Conservation (phyloP, 1,140 invertebrate genomes). For the Eubasilissa regina region DNA sequence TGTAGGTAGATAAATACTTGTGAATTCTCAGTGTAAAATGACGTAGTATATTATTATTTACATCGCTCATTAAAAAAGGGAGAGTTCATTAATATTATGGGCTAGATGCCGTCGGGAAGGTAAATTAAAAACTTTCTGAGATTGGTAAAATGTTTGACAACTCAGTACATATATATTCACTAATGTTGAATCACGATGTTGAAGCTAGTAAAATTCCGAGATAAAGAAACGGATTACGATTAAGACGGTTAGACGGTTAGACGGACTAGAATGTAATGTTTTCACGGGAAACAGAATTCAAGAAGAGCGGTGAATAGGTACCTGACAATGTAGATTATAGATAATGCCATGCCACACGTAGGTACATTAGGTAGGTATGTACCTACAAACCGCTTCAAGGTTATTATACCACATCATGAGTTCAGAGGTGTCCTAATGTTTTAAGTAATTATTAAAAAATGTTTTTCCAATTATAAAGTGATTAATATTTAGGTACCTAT, state of each 20-base stretch:
- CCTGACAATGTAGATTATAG: not conserved
- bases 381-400: too few species aligned
- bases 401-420: too few species aligned
- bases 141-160: not conserved
- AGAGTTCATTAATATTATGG: not conserved
- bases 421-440: too few species aligned
- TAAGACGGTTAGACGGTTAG: not conserved
- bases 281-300: conserved; percentile 34
- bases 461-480: too few species aligned
- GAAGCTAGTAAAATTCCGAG: not conserved
- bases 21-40: too few species aligned
- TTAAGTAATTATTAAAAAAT: too few species aligned
- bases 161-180: too few species aligned
- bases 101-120: not conserved
- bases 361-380: too few species aligned
- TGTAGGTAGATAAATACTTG: too few species aligned
- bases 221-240: conserved; percentile 23
- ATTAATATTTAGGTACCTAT: too few species aligned
- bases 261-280: conserved; percentile 30
- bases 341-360: too few species aligned
- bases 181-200: conserved; percentile 32
- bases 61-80: too few species aligned
- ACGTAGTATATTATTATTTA: conserved; percentile 18
- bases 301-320: not conserved
- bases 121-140: conserved; percentile 31